Base-by-base conservation (phyloP, 2,113 vertebrate genomes). In the Oxygymnocypris stewartii region DNA sequence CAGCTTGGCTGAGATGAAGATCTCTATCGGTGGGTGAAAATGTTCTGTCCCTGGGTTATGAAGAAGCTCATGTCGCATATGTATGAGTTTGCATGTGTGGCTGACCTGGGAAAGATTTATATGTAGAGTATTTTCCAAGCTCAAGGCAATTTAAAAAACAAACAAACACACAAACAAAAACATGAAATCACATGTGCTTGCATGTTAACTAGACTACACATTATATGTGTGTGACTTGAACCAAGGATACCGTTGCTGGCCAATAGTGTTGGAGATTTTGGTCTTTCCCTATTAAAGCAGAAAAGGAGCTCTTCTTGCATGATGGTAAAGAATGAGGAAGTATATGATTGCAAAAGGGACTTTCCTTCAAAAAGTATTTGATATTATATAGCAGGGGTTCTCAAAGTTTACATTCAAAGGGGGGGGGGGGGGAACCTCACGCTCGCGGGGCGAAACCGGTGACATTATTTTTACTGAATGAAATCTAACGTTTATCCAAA, bases 1-100 rank as follows among this genome's bases (percentile, higher is more conserved):
- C 61, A 31, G 80, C 80, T 82, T 35, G 80, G 80, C 61, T 69
- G 42, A 69, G 16, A 47, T 71, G 25, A 83, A 83, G 81, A 83
- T 82, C 80, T 47, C 80, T 82, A 71, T 71, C 63, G 4, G 16
- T 82, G 80, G 61, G 18, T n/a, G 37, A 67, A 82, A 35, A 82
- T 82, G 25, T 37, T 82, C 80, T 82, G 80, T 31, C 69, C 25
- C 61, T 67, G 14, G 20, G 37, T 81, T 65, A 81, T 67, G 40
- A 51, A 71, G 80, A 35, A 28, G 25, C 42, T 65, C 40, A 31
- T 37, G 4, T 4, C 10, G 40, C 51, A 18, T 73, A 37, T 83
- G 69, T 25, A 63, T 84, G 40, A 54, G 63, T 73, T 18, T 84
- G 82, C 9, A 28, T 84, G 67, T 31, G 42, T 28, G 42, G 42